These are phyloP conservation scores for Cephalopholis sonnerati DNA, from an alignment of 2,113 vertebrate species.

Conservation along the genomic window DNA sequence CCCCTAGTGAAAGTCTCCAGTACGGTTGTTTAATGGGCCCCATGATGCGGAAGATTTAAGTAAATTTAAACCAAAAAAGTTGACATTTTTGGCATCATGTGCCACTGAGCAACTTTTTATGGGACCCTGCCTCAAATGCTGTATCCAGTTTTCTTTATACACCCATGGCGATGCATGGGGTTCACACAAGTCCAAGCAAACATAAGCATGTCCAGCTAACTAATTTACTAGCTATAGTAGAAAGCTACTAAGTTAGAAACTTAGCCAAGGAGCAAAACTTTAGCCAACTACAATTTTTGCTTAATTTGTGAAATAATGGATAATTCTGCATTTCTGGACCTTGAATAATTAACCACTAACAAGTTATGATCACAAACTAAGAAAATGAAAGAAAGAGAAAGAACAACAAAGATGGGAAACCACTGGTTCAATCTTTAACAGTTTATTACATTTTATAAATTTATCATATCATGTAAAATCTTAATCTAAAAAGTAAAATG, in stretches of 20 bases:
- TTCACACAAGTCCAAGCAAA: neutral
- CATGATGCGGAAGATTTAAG: too few relatives aligned
- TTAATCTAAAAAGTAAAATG: too few relatives aligned
- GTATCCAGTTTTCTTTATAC: too few relatives aligned
- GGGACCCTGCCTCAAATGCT: too few relatives aligned
- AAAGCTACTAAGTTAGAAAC: too few relatives aligned
- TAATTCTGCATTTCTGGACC: neutral
- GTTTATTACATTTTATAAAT: neutral
- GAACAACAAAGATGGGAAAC: neutral
- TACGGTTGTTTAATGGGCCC: too few relatives aligned
- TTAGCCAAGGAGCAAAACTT: neutral
- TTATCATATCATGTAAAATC: neutral
- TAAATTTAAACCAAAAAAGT: too few relatives aligned
- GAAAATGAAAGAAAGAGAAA: too few relatives aligned
- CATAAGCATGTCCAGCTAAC: neutral
- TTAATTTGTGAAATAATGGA: neutral
- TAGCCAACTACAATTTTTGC: neutral
- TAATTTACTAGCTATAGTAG: neutral
- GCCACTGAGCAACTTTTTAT: too few relatives aligned
- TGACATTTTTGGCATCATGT: too few relatives aligned
- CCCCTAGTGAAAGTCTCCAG: too few relatives aligned
- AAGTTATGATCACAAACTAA: neutral
- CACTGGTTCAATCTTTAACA: neutral
- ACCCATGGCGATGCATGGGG: too few relatives aligned
- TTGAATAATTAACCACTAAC: neutral